Conservation (phyloP, 2,113 vertebrate genomes). For the Vimba vimba region DNA sequence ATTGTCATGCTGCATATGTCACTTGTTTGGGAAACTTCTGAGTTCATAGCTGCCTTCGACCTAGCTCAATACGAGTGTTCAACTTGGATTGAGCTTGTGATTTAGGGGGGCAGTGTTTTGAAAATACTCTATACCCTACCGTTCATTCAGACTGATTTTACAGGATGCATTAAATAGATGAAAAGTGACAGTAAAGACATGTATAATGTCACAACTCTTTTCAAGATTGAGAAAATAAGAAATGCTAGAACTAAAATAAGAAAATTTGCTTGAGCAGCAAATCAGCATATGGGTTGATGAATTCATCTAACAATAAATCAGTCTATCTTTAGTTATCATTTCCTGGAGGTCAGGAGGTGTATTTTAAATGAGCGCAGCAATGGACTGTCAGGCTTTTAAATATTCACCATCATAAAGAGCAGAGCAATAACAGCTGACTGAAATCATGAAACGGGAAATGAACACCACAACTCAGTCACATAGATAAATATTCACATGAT, state of each 20-base stretch:
- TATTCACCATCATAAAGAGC: conserved; percentile 54
- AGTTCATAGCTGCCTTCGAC: neutral
- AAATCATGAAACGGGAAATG: conserved; percentile 31
- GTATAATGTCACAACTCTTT: neutral
- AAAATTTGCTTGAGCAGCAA: neutral
- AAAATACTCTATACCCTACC: too few relatives aligned
- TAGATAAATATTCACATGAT: conserved; percentile 1
- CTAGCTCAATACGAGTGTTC: neutral
- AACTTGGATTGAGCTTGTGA: neutral
- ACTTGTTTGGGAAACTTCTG: neutral
- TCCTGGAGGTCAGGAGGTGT: neutral
- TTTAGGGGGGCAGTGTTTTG: neutral
- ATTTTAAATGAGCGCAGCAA: conserved; percentile 55
- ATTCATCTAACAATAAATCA: neutral
- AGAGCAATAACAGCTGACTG: conserved; percentile 24
- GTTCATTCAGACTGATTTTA: too few relatives aligned
- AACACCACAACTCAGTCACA: neutral
- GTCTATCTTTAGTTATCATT: neutral
- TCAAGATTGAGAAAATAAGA: neutral
- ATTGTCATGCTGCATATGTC: conserved; percentile 20
- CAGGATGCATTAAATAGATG: neutral
- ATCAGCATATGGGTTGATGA: neutral
- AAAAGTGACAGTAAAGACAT: neutral
- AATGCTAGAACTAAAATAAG: too few relatives aligned
- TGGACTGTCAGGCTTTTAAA: conserved; percentile 54